These are phyloP conservation scores for Ennomos erosarius DNA, from an alignment of 2,888 invertebrate species.

Conservation along the genomic window DNA sequence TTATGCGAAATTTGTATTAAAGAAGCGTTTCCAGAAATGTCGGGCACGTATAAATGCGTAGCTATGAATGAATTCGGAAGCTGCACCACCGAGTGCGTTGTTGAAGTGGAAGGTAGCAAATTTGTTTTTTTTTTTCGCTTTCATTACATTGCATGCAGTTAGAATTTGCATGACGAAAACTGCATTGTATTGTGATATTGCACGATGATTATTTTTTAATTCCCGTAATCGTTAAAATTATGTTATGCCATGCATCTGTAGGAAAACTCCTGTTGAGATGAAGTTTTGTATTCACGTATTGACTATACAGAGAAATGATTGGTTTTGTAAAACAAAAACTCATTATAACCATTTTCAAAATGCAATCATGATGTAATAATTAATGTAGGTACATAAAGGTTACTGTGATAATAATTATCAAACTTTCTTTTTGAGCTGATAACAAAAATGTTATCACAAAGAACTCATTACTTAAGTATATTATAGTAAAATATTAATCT, in stretches of 20 bases:
- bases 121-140: constrained; percentile 28
- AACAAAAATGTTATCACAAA: no score
- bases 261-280: constrained; percentile 42
- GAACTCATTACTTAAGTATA: no score
- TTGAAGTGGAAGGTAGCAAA: constrained; percentile 92
- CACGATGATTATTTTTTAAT: constrained; percentile 36
- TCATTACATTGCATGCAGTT: constrained; percentile 53
- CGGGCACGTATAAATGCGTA: constrained; percentile 93
- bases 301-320: no score
- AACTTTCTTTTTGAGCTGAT: background rate
- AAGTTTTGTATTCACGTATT: constrained; percentile 3
- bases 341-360: no score
- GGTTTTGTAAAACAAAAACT: no score
- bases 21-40: constrained; percentile 96
- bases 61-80: constrained; percentile 94
- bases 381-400: no score
- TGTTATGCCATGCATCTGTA: constrained; percentile 76
- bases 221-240: background rate
- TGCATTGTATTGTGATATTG: constrained; percentile 37
- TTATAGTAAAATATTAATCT: no score
- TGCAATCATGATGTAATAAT: no score
- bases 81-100: constrained; percentile 90
- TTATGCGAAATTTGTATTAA: constrained; percentile 91
- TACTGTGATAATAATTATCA: no score
- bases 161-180: constrained; percentile 49